phyloP scores from a whole-genome alignment of 2,113 vertebrate genomes.

The Lethenteron camtschaticum region DNA sequence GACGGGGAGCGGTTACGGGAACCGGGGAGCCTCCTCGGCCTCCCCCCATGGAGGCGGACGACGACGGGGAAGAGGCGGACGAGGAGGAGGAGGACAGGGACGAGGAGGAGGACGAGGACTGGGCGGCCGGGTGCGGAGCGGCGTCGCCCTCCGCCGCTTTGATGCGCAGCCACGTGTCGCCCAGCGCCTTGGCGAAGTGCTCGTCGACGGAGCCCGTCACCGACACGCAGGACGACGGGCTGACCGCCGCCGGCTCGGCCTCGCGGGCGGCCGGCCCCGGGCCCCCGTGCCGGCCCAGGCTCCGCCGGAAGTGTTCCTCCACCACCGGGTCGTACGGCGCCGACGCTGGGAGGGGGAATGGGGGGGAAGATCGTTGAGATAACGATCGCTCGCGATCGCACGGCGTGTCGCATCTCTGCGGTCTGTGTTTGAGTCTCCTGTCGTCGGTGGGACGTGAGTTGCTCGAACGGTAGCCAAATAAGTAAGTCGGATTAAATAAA shows the following conservation, averaged over 20 bases:
- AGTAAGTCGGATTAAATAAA: too few species aligned
- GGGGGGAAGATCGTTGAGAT: too few species aligned
- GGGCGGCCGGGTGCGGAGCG: slow-evolving; percentile 39
- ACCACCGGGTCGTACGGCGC: slow-evolving; percentile 72
- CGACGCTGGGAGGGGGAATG: too few species aligned
- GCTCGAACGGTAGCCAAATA: too few species aligned
- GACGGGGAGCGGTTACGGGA: slow-evolving; percentile 78
- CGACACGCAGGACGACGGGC: slow-evolving; percentile 40
- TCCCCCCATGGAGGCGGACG: too few species aligned
- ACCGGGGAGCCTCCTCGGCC: too few species aligned
- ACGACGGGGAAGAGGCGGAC: too few species aligned
- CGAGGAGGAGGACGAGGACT: slow-evolving; percentile 47
- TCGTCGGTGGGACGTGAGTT: too few species aligned
- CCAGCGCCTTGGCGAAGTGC: slow-evolving; percentile 95
- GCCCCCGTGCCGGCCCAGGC: slow-evolving; percentile 70
- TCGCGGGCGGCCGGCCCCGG: slow-evolving; percentile 72
- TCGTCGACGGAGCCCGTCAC: slow-evolving; percentile 92
- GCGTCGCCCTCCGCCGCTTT: slow-evolving; percentile 68
- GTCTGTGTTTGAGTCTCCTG: too few species aligned
- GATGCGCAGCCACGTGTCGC: slow-evolving; percentile 89
- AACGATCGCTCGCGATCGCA: too few species aligned
- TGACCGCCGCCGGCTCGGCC: slow-evolving; percentile 65
- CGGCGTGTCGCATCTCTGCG: too few species aligned
- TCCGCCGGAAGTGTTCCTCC: slow-evolving; percentile 92
- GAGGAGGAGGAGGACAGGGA: too few species aligned